Base-by-base conservation (phyloP, 1,140 invertebrate genomes). In the Drosophila rufa region DNA sequence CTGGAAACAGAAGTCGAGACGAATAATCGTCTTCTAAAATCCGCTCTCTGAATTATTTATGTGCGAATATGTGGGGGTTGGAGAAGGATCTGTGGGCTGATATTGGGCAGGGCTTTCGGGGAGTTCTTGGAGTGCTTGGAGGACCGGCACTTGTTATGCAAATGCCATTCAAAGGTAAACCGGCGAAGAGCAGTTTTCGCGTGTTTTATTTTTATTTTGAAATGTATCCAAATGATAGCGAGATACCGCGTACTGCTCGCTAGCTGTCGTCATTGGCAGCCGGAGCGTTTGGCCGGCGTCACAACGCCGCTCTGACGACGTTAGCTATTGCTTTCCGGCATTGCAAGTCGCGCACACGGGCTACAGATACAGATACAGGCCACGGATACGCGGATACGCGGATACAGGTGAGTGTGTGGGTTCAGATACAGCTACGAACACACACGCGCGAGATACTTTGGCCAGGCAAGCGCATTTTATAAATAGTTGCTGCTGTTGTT, bases 241-340 rank as follows among this genome's bases (percentile, higher is more conserved):
- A 40, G 33, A 40, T 40, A 56, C 36, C n/a, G 27, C 53, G 53
- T 36, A 36, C 53, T 40, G 25, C 53, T 40, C 45, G 73, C 36
- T 59, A 59, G 45, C 73, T 89, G 85, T 89, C 85, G 84, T 90
- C 84, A 89, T 84, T 84, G 84, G 59, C 76, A 82, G 69, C 36
- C 51, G 61, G 47, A 43, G 42, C 42, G 64, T 40, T 55, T 47
- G 56, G 56, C 17, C 73, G 61, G 74, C 85, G 84, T 87, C 84
- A 89, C 83, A 79, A 47, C 67, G 58, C 47, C 48, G 74, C 61
- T 69, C 67, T 79, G 78, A 80, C 76, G 81, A 79, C 75, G 68
- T 53, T 80, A 65, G 70, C 80, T 76, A 68, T 86, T 82, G 82
- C 79, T 90, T 90, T 90, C 85, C 85, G 85, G 85, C 85, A 85